Conservation (phyloP, 2,113 vertebrate genomes). For the Euleptes europaea region DNA sequence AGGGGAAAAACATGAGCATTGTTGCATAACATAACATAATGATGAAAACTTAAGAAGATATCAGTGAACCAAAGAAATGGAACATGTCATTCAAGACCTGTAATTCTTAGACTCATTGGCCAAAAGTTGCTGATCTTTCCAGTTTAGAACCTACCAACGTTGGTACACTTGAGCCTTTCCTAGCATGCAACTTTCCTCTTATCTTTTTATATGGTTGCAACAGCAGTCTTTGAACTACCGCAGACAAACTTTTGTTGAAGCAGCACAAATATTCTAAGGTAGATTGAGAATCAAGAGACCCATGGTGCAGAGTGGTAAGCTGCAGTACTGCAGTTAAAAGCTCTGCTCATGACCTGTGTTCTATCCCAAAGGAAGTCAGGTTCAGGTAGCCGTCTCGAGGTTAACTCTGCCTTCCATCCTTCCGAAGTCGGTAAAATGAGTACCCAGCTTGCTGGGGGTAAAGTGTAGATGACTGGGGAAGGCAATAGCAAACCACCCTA, state of each 20-base stretch:
- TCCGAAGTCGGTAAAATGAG: too few relatives aligned
- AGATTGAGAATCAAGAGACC: neutral
- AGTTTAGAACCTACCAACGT: neutral
- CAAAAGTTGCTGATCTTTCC: neutral
- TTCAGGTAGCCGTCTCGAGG: too few relatives aligned
- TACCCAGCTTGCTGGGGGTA: too few relatives aligned
- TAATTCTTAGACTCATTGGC: neutral
- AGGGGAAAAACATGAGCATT: conserved; percentile 30
- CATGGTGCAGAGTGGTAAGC: too few relatives aligned
- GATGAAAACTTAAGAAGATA: conserved; percentile 13
- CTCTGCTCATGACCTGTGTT: too few relatives aligned
- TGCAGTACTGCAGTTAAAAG: too few relatives aligned
- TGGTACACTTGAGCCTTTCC: neutral
- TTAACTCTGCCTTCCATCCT: too few relatives aligned
- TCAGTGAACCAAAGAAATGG: conserved; percentile 22
- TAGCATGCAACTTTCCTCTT: neutral
- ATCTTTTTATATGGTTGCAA: neutral
- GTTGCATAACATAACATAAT: conserved; percentile 33
- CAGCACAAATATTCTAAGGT: neutral
- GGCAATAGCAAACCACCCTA: too few relatives aligned
- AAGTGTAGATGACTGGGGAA: too few relatives aligned
- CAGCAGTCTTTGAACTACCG: neutral
- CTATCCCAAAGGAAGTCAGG: too few relatives aligned
- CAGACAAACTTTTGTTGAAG: neutral
- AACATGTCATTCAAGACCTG: neutral